These are phyloP conservation scores for Artibeus lituratus DNA, from an alignment of 2,797 vertebrate genomes.

Conservation along the genomic window DNA sequence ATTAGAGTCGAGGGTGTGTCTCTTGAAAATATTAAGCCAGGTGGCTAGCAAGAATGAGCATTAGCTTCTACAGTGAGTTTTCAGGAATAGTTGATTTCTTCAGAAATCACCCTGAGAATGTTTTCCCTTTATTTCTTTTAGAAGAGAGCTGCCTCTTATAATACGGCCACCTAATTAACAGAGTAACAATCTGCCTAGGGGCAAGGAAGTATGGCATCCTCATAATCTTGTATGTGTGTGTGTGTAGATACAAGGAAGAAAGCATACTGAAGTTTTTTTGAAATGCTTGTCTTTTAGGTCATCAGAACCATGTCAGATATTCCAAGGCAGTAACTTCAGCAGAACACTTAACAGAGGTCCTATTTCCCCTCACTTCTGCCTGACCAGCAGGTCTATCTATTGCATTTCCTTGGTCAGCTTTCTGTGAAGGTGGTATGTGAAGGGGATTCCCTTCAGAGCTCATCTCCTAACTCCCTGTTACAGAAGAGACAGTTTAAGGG, in stretches of 20 bases:
- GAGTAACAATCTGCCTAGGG: background rate
- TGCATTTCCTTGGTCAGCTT: background rate
- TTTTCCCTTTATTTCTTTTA: background rate
- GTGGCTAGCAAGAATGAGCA: background rate
- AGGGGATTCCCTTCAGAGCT: background rate
- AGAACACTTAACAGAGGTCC: background rate
- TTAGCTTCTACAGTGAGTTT: background rate
- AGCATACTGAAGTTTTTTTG: background rate
- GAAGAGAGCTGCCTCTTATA: background rate
- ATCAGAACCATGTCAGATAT: background rate
- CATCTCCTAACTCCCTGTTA: background rate
- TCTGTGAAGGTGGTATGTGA: background rate
- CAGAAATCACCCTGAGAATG: conserved; percentile 16
- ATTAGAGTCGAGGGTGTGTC: background rate
- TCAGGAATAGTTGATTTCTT: background rate
- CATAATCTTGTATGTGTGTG: background rate
- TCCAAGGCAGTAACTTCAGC: background rate
- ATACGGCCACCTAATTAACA: background rate
- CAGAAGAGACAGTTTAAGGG: background rate
- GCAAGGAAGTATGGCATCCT: background rate
- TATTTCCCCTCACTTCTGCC: background rate
- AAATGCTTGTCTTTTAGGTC: background rate
- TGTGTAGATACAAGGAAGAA: background rate
- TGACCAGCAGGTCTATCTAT: background rate
- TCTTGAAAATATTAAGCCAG: conserved; percentile 13